These are phyloP conservation scores for Sarcophaga rosellei DNA, from an alignment of 2,888 invertebrate genomes.

Conservation along the genomic window DNA sequence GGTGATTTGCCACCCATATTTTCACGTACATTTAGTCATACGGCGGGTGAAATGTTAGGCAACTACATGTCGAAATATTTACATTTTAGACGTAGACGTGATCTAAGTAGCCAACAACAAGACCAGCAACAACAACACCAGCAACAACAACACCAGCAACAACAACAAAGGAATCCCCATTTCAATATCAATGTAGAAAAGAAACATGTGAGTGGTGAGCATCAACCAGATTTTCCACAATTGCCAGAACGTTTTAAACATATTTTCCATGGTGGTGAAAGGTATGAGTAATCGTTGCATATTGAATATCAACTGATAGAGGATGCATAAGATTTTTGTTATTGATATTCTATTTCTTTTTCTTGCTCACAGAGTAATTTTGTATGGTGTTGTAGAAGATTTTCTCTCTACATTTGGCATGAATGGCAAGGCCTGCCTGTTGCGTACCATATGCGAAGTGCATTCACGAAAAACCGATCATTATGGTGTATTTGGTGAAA, in stretches of 20 bases:
- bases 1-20: conserved; percentile 90
- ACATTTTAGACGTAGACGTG: conserved; percentile 83
- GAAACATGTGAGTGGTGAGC: conserved; percentile 49
- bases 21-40: conserved; percentile 88
- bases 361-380: conserved; percentile 84
- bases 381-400: conserved; percentile 90
- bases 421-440: conserved; percentile 90
- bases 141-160: conserved; percentile 9
- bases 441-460: conserved; percentile 92
- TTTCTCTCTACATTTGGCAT: conserved; percentile 90
- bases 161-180: conserved; percentile 29
- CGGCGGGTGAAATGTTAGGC: conserved; percentile 85
- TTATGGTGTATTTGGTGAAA: conserved; percentile 91
- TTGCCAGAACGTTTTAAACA: conserved; percentile 81
- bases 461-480: conserved; percentile 90
- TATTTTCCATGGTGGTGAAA: conserved; percentile 91
- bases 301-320: not conserved
- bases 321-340: not conserved
- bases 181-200: conserved; percentile 69
- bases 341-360: not conserved
- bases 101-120: conserved; percentile 78
- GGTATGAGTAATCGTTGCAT: conserved; percentile 66
- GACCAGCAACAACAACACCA: conserved; percentile 35
- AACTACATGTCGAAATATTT: conserved; percentile 89
- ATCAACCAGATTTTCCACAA: conserved; percentile 76